phyloP scores from a whole-genome alignment of 2,113 vertebrate species.

The Daphoenositta chrysoptera region DNA sequence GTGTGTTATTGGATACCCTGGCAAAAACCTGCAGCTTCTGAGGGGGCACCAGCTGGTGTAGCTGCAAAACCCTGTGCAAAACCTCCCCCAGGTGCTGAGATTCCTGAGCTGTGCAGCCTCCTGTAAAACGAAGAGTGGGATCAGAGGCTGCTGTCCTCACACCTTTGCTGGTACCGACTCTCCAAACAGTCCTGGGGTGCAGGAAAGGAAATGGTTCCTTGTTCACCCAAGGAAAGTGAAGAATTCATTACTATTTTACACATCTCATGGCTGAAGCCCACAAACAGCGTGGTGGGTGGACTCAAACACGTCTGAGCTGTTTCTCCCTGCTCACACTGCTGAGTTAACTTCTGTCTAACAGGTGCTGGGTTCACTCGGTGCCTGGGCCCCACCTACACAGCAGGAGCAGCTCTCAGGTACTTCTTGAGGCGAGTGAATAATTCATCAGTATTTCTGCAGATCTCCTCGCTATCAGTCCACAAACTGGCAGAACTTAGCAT shows the following conservation, averaged over 20 bases:
- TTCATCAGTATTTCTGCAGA: neutral
- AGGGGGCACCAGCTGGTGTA: neutral
- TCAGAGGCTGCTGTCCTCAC: neutral
- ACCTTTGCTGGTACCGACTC: fast-evolving
- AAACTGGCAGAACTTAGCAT: neutral
- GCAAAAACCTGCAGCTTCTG: fast-evolving
- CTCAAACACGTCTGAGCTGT: neutral
- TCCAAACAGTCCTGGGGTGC: neutral
- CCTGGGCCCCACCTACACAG: neutral
- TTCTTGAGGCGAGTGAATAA: constrained; percentile 15
- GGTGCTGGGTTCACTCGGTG: neutral
- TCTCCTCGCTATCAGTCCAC: neutral
- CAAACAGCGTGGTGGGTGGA: neutral
- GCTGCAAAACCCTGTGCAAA: neutral
- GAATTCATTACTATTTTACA: neutral
- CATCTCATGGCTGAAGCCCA: neutral
- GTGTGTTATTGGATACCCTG: neutral
- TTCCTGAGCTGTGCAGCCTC: neutral
- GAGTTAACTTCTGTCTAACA: neutral
- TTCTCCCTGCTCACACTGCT: neutral
- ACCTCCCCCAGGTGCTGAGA: neutral
- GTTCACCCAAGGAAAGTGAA: neutral
- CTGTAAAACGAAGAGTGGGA: too few species aligned
- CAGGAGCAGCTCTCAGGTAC: constrained; percentile 15
- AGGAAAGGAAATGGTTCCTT: neutral